Percentiles rank a stretch among this genome's conserved stretches.
Conservation (phyloP, 2,888 invertebrate species). For the Caenorhabditis afra region DNA sequence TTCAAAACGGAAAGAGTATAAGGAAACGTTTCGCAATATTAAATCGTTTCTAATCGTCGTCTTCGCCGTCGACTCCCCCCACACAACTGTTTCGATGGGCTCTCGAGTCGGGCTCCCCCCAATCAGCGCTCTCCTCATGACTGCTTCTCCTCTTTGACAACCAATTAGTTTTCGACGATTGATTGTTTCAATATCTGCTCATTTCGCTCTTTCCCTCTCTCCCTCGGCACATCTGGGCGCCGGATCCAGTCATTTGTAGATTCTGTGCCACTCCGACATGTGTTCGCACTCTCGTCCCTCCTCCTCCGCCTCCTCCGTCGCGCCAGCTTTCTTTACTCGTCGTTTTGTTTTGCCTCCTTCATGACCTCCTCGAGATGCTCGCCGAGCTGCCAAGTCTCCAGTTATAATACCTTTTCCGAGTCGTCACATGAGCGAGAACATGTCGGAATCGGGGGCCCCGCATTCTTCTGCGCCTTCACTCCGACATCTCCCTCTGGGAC, state of each 20-base stretch:
- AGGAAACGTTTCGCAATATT: conserved; percentile 47
- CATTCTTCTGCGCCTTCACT: conserved; percentile 9
- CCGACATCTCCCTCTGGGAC: conserved; percentile 49
- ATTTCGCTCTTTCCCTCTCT: background rate
- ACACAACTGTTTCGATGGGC: conserved; percentile 14
- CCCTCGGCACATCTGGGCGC: conserved; percentile 38
- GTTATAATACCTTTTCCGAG: conserved; percentile 21
- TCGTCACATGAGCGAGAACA: conserved; percentile 45
- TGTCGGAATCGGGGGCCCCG: conserved; percentile 32
- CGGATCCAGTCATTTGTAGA: conserved; percentile 29
- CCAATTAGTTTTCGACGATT: conserved; percentile 53
- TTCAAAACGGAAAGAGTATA: conserved; percentile 27
- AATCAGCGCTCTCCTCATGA: background rate
- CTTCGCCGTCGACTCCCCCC: background rate
- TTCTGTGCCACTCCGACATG: conserved; percentile 31
- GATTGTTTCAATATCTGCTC: conserved; percentile 42
- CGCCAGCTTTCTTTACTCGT: background rate
- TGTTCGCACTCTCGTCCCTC: conserved; percentile 48
- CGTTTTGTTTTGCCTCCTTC: background rate
- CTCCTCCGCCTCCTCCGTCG: conserved; percentile 6
- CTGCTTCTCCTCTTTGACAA: conserved; percentile 14
- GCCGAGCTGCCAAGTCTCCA: background rate
- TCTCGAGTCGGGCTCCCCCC: background rate
- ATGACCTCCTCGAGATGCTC: conserved; percentile 11
- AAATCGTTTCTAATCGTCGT: conserved; percentile 21